A percentile compares a stretch with the other conserved stretches of the same genome.
phyloP scores from a whole-genome alignment of 2,888 invertebrate genomes.

The Myathropa florea region DNA sequence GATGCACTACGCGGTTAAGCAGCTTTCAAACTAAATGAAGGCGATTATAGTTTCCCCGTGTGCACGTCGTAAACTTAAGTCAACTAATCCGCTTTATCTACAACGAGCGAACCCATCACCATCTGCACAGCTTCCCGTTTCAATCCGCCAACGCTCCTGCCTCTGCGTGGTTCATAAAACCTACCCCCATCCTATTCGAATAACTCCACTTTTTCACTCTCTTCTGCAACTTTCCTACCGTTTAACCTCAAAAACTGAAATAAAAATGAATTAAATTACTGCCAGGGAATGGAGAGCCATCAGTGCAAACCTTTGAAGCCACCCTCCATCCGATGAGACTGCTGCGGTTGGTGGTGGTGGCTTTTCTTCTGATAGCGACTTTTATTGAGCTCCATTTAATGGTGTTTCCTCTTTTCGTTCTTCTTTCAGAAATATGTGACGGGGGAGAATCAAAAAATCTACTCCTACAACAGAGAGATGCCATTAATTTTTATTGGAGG shows the following conservation, averaged over 20 bases:
- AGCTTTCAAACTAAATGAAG: not conserved
- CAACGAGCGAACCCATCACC: not conserved
- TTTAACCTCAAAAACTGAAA: not conserved
- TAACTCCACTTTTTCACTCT: not conserved
- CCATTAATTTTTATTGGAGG: constrained; percentile 98
- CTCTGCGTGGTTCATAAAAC: not conserved
- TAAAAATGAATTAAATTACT: not conserved
- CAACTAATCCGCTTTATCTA: not conserved
- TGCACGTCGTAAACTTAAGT: not conserved
- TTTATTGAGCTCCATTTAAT: constrained; percentile 6
- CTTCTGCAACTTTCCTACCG: not conserved
- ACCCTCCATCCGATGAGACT: too few relatives aligned
- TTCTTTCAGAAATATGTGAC: constrained; percentile 84
- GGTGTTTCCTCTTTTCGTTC: constrained; percentile 67
- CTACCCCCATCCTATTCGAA: not conserved
- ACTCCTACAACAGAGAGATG: constrained; percentile 92
- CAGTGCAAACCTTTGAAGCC: not conserved
- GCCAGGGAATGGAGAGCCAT: not conserved
- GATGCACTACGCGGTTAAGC: not conserved
- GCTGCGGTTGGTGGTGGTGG: too few relatives aligned
- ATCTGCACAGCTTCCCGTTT: not conserved
- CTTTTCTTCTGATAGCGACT: not conserved
- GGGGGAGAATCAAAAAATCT: constrained; percentile 85
- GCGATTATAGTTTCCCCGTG: not conserved
- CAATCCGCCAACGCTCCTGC: not conserved